These are phyloP conservation scores for Yponomeuta plumbellus DNA, from an alignment of 2,888 invertebrate species.

Conservation along the genomic window DNA sequence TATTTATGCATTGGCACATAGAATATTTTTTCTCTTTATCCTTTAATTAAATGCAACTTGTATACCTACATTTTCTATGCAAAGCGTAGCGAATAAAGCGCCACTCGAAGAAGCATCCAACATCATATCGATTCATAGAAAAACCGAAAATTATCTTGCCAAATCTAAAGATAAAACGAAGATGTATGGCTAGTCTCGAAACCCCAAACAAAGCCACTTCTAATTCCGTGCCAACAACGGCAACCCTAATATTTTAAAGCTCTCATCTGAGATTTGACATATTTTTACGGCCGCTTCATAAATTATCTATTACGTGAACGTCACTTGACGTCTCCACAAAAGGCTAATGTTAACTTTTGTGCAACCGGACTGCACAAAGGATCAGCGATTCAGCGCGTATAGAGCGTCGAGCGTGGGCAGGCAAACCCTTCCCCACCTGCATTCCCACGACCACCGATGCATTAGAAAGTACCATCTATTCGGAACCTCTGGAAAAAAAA, in stretches of 20 bases:
- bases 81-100: conserved; percentile 4
- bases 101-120: conserved; percentile 4
- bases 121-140: not conserved
- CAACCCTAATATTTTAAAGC: conserved; percentile 69
- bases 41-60: too few relatives aligned
- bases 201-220: conserved; percentile 33
- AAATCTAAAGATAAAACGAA: conserved; percentile 48
- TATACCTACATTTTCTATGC: conserved; percentile 12
- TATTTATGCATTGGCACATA: too few relatives aligned
- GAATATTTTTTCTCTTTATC: too few relatives aligned
- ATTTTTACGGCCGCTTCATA: conserved; percentile 57
- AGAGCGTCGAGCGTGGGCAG: conserved; percentile 23
- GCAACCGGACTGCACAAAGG: conserved; percentile 60
- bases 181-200: conserved; percentile 39
- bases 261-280: conserved; percentile 42
- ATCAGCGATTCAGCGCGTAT: conserved; percentile 15
- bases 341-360: conserved; percentile 66
- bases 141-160: conserved; percentile 46
- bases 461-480: conserved; percentile 61
- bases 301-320: conserved; percentile 73
- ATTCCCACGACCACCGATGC: conserved; percentile 59
- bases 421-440: conserved; percentile 73
- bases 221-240: conserved; percentile 27
- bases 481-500: conserved; percentile 42
- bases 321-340: conserved; percentile 69